Base-by-base conservation (phyloP, 2,113 vertebrate genomes). In the Piprites chloris region DNA sequence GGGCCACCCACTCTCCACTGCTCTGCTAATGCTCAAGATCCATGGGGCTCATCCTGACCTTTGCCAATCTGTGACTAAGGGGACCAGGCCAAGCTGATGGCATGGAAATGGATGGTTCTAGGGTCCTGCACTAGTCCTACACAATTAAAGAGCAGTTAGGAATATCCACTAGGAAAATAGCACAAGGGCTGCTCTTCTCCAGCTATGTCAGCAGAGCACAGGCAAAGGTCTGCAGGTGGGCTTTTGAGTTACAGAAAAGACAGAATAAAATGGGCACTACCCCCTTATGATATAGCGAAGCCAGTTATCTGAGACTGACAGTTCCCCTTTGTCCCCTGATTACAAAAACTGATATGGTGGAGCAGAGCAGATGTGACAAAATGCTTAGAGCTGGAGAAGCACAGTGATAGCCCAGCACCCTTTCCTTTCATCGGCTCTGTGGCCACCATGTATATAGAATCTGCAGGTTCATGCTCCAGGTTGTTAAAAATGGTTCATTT, bases 71-170 rank as follows among this genome's bases (percentile, higher is more conserved):
- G 44, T 19, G 33, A 22, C 30, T 52, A 53, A 44, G 44, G 22
- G n/a, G n/a, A 42, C 23, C 47, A 27, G 0, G 0, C 28, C 49
- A 22, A 66, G 46, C 42, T 63, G 27, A 44, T 17, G 19, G 61
- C 0, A 0, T 4, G 33, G 66, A 59, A 46, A 20, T 3, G 52
- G 44, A 23, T 8, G 3, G 33, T 2, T 1, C 53, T 58, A 41
- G n/a, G 24, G 19, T 4, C 41, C 62, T 56, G 28, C 18, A 10
- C 26, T 17, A 59, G 5, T 12, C 26, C 50, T 52, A 52, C 9
- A 52, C 26, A 49, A 76, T 16, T 92, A 30, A 47, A 56, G 44
- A 81, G 33, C 46, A 53, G 12, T n/a, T 49, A 87, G 23, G 26
- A 69, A 37, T 50, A 76, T 22, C 33, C 18, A 14, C 42, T 9